Evolutionary conservation across 2,797 vertebrate genomes (phyloP).

Genomic region (Neomorphus geoffroyi): DNA sequence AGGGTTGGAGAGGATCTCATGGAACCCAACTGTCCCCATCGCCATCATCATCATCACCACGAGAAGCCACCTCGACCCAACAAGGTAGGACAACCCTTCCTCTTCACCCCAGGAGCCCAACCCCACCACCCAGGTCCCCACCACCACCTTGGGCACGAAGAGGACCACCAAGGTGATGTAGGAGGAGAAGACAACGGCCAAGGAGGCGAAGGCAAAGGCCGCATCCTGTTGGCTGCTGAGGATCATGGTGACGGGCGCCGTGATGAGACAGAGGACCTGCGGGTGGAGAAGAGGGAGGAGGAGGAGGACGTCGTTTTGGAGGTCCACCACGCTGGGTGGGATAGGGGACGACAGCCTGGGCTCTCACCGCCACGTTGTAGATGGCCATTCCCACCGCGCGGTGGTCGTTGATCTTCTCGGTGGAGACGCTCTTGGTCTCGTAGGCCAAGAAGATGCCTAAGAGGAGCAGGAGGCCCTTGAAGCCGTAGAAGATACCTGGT

Average conservation of each 20-base stretch:
- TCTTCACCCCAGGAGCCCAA: too few relatives aligned
- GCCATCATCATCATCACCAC: too few relatives aligned
- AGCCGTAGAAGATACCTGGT: slow-evolving; percentile 92
- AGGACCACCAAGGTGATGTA: slow-evolving; percentile 96
- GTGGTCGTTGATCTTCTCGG: slow-evolving; percentile 97
- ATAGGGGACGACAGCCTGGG: neutral
- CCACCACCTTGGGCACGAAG: slow-evolving; percentile 80
- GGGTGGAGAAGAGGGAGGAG: slow-evolving; percentile 13
- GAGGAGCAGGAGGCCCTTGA: slow-evolving; percentile 90
- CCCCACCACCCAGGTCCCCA: too few relatives aligned
- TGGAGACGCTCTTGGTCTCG: slow-evolving; percentile 95
- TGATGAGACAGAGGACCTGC: slow-evolving; percentile 94
- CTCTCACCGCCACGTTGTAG: slow-evolving; percentile 90
- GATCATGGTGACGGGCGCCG: slow-evolving; percentile 95
- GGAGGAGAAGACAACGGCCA: slow-evolving; percentile 93
- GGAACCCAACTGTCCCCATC: too few relatives aligned
- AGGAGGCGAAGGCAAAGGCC: slow-evolving; percentile 91
- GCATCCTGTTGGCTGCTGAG: slow-evolving; percentile 95
- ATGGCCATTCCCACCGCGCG: slow-evolving; percentile 96
- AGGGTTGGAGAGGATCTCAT: too few relatives aligned
- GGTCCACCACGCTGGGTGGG: too few relatives aligned
- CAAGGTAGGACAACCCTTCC: too few relatives aligned
- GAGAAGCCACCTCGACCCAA: too few relatives aligned
- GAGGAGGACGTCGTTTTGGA: too few relatives aligned
- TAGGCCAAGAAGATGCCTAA: slow-evolving; percentile 95